Percentiles rank a stretch among this genome's conserved stretches.
phyloP scores from a whole-genome alignment of 2,888 invertebrate species.

The Athalia cordata region DNA sequence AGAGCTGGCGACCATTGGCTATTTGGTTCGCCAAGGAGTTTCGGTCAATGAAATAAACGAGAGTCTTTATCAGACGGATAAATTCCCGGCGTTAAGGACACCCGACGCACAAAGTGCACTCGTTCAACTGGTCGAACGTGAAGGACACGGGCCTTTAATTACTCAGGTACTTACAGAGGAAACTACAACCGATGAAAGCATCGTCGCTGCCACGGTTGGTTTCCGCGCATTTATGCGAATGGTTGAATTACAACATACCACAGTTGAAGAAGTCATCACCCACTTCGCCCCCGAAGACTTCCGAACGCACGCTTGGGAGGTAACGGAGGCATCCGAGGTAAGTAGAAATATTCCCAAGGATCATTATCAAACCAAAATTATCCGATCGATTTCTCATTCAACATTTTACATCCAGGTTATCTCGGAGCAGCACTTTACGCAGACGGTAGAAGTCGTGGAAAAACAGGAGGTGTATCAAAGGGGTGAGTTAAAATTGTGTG shows the following conservation, averaged over 20 bases:
- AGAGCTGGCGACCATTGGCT: slow-evolving; percentile 89
- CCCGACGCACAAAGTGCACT: slow-evolving; percentile 90
- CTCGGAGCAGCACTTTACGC: slow-evolving; percentile 69
- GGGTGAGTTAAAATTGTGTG: slow-evolving; percentile 72
- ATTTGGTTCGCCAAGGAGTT: slow-evolving; percentile 85
- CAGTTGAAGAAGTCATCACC: slow-evolving; percentile 89
- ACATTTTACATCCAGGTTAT: slow-evolving; percentile 64
- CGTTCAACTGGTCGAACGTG: slow-evolving; percentile 88
- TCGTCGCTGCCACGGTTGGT: slow-evolving; percentile 87
- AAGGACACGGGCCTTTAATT: slow-evolving; percentile 87
- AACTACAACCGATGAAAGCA: slow-evolving; percentile 84
- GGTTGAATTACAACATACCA: slow-evolving; percentile 87
- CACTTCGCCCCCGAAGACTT: slow-evolving; percentile 91
- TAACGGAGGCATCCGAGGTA: slow-evolving; percentile 82
- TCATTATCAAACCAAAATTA: neutral
- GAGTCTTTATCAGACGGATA: slow-evolving; percentile 85
- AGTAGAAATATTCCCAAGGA: slow-evolving; percentile 30
- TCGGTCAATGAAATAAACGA: slow-evolving; percentile 84
- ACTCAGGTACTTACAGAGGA: slow-evolving; percentile 89
- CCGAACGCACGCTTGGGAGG: slow-evolving; percentile 87
- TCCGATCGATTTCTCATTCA: neutral
- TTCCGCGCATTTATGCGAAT: slow-evolving; percentile 91
- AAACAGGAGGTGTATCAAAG: slow-evolving; percentile 74
- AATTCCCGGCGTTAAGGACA: slow-evolving; percentile 86
- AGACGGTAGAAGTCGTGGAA: slow-evolving; percentile 73